Evolutionary conservation across 2,113 vertebrate genomes (phyloP).

Genomic region (Mus spicilegus): DNA sequence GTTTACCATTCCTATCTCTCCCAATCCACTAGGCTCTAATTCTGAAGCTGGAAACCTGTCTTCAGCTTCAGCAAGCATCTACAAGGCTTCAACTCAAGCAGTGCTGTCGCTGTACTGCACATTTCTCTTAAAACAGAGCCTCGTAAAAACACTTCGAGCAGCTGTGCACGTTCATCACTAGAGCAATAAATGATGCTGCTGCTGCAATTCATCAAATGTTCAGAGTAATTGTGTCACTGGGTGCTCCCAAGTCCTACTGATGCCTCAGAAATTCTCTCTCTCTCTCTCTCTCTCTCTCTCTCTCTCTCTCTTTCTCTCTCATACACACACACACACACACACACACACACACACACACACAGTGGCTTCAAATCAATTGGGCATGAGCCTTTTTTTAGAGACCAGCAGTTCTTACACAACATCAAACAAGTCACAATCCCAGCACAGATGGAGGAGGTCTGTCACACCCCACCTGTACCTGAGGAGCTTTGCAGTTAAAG

Average conservation of each 20-base stretch:
- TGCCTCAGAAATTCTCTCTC: background rate
- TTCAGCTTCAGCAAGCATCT: background rate
- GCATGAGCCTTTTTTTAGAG: background rate
- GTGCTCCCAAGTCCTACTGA: background rate
- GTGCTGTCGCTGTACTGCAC: background rate
- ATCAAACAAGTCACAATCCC: background rate
- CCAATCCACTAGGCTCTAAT: background rate
- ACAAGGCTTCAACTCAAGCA: background rate
- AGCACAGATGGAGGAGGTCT: background rate
- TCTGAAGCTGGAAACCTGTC: background rate
- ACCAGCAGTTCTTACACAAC: background rate
- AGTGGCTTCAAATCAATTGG: background rate
- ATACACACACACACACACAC: background rate
- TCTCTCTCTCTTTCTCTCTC: background rate
- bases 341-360: background rate
- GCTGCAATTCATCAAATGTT: background rate
- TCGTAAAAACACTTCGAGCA: constrained; percentile 28
- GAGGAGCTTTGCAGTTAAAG: background rate
- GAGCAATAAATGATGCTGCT: background rate
- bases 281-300: background rate
- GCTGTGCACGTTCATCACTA: background rate
- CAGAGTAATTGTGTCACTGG: background rate
- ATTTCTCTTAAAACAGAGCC: constrained; percentile 23
- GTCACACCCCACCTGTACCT: background rate
- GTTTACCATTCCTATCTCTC: background rate